These are phyloP conservation scores for Escarpia spicata DNA, from an alignment of 2,888 invertebrate genomes.

Conservation along the genomic window DNA sequence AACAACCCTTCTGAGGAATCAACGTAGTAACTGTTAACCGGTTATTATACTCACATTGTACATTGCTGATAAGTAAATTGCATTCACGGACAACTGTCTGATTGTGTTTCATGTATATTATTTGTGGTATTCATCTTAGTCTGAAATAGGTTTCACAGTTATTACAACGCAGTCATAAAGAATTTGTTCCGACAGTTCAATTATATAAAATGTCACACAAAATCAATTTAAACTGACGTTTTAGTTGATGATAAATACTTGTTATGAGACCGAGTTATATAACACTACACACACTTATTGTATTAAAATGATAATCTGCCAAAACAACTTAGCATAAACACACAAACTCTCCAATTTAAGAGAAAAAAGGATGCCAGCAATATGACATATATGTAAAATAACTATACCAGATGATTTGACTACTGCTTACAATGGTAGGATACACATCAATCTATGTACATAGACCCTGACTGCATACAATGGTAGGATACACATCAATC, in stretches of 20 bases:
- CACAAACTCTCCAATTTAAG: not conserved
- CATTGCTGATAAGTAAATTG: not conserved
- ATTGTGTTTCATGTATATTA: not conserved
- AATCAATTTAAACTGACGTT: not conserved
- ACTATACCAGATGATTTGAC: not conserved
- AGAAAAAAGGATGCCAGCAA: not conserved
- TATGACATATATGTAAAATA: not conserved
- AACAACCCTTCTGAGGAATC: not conserved
- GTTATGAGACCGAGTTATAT: not conserved
- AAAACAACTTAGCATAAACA: not conserved
- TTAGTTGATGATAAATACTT: not conserved
- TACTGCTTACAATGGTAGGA: not conserved
- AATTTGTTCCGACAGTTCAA: not conserved
- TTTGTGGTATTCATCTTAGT: not conserved
- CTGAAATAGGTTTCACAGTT: not conserved
- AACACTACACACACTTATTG: not conserved
- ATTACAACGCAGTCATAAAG: not conserved
- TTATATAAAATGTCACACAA: not conserved
- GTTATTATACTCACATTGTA: not conserved
- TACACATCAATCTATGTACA: not conserved
- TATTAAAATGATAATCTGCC: not conserved
- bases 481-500: not conserved
- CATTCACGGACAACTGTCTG: not conserved
- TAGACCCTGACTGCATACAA: not conserved
- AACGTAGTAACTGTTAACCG: not conserved